Conservation (phyloP, 1,140 invertebrate genomes). For the Mizuhopecten yessoensis region DNA sequence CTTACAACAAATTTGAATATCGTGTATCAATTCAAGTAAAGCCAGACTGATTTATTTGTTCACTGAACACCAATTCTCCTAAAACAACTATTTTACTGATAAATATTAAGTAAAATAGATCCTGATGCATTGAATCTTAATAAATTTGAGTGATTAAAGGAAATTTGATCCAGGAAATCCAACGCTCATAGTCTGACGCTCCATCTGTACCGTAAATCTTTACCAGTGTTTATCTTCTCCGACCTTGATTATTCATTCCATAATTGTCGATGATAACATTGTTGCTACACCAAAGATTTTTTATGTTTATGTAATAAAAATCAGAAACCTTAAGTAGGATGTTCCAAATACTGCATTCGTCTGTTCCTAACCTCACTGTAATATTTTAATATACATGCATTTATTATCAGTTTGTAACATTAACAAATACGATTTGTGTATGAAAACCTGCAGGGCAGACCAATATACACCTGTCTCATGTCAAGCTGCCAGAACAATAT, state of each 20-base stretch:
- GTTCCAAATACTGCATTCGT: too few species aligned
- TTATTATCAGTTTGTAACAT: too few species aligned
- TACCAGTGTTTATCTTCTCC: background rate
- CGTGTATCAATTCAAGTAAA: background rate
- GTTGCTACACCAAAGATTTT: too few species aligned
- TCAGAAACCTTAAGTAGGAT: too few species aligned
- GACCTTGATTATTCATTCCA: background rate
- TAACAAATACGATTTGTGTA: too few species aligned
- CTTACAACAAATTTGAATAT: background rate
- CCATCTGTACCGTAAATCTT: background rate
- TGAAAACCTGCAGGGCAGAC: too few species aligned
- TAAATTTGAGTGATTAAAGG: background rate
- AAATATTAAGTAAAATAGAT: background rate
- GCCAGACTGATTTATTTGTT: background rate
- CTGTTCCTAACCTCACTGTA: too few species aligned
- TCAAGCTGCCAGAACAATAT: too few species aligned
- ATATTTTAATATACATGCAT: too few species aligned
- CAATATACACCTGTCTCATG: too few species aligned
- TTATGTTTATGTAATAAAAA: too few species aligned
- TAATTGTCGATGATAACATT: too few species aligned
- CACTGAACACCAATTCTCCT: background rate
- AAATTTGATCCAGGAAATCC: background rate
- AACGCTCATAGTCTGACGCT: background rate
- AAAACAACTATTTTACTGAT: constrained; percentile 12
- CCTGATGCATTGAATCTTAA: background rate